Evolutionary conservation across 2,113 vertebrate species (phyloP).

Genomic region (Nymphicus hollandicus): DNA sequence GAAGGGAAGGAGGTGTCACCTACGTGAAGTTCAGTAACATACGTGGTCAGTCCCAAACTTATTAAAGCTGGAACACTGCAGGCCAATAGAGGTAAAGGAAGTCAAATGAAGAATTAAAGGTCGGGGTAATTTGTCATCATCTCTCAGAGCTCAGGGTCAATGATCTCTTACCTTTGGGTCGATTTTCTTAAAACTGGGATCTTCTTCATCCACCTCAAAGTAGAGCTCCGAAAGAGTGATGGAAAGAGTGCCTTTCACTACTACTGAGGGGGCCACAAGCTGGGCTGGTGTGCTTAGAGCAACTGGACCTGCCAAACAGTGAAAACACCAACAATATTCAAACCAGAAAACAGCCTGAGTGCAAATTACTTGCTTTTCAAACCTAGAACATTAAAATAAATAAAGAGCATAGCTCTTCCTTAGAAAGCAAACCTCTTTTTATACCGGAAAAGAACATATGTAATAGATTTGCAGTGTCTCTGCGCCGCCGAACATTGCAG

Average conservation of each 20-base stretch:
- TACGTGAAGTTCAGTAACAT: conserved; percentile 46
- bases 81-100: not conserved
- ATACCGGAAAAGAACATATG: conserved; percentile 11
- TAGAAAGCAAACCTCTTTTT: not conserved
- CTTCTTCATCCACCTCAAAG: conserved; percentile 98
- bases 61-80: not conserved
- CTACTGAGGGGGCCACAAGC: conserved; percentile 88
- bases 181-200: conserved; percentile 90
- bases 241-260: conserved; percentile 91
- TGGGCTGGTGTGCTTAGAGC: conserved; percentile 89
- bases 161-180: conserved; percentile 92
- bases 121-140: conserved; percentile 56
- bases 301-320: conserved; percentile 84
- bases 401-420: not conserved
- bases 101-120: conserved; percentile 59
- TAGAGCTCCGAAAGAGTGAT: conserved; percentile 93
- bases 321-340: conserved; percentile 19
- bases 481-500: not conserved
- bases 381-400: not conserved
- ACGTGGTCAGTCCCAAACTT: conserved; percentile 26
- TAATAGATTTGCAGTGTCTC: conserved; percentile 47
- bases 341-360: not conserved
- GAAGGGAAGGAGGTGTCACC: conserved; percentile 34
- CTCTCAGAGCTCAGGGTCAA: conserved; percentile 50
- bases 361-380: not conserved